Conservation (phyloP, 2,113 vertebrate species). For the Porphyrio hochstetteri region DNA sequence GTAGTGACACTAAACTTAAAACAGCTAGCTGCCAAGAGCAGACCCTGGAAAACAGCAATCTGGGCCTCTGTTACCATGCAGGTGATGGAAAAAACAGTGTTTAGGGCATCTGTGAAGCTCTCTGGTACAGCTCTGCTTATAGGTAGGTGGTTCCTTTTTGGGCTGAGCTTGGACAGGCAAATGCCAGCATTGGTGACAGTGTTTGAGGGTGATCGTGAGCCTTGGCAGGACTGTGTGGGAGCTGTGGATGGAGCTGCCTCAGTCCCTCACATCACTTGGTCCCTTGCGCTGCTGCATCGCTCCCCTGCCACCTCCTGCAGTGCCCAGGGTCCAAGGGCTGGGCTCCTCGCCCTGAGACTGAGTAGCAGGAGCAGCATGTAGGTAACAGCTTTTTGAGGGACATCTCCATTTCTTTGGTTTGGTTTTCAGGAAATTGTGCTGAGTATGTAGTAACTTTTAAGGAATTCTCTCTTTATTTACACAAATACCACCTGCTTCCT, state of each 20-base stretch:
- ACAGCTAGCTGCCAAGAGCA: not conserved
- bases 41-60: not conserved
- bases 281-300: not conserved
- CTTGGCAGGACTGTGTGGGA: not conserved
- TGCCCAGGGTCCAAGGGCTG: not conserved
- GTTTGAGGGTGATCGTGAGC: not conserved
- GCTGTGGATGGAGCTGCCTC: not conserved
- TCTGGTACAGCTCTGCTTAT: not conserved
- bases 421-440: constrained; percentile 10
- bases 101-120: not conserved
- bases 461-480: constrained; percentile 24
- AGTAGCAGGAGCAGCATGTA: not conserved
- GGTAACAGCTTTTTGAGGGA: not conserved
- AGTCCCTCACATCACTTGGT: no score
- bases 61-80: not conserved
- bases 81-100: not conserved
- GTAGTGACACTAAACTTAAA: not conserved
- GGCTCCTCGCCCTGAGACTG: not conserved
- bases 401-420: not conserved
- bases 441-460: constrained; percentile 10
- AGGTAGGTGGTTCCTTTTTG: not conserved
- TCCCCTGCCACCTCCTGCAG: no score
- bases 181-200: accelerated
- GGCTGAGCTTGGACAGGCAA: not conserved
- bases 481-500: not conserved